These are phyloP conservation scores for Hemibagrus wyckioides DNA, from an alignment of 2,113 vertebrate genomes.

Conservation along the genomic window DNA sequence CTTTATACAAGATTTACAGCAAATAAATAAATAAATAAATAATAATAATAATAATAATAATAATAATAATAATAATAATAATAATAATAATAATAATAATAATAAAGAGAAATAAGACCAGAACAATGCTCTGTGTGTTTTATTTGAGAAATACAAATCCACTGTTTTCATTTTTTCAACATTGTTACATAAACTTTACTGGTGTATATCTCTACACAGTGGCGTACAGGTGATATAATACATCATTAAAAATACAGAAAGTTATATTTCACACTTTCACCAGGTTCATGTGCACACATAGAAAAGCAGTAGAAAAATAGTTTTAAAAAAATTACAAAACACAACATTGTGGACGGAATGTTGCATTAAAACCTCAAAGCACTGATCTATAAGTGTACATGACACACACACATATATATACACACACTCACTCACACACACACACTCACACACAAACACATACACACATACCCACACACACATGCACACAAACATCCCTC, in stretches of 20 bases:
- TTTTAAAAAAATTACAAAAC: conserved; percentile 71
- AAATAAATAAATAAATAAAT: background rate
- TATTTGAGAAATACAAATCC: conserved; percentile 49
- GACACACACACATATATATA: background rate
- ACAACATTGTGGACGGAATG: conserved; percentile 69
- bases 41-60: too few species aligned
- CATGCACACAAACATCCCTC: background rate
- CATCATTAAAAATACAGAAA: conserved; percentile 45
- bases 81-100: background rate
- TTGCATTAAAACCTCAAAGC: conserved; percentile 56
- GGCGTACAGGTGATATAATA: conserved; percentile 37
- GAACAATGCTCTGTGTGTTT: conserved; percentile 5
- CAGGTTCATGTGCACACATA: conserved; percentile 56
- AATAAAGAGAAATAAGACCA: background rate
- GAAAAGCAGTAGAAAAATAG: conserved; percentile 78
- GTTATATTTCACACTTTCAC: conserved; percentile 22
- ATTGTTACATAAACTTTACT: conserved; percentile 11
- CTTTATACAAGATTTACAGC: background rate
- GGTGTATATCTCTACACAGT: conserved; percentile 28
- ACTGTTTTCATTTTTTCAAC: conserved; percentile 28
- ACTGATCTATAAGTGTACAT: conserved; percentile 24
- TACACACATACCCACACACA: background rate
- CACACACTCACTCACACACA: conserved; percentile 18
- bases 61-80: too few species aligned
- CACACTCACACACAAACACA: background rate